phyloP scores from a whole-genome alignment of 2,888 invertebrate species.

The Platerodrilus igneus region DNA sequence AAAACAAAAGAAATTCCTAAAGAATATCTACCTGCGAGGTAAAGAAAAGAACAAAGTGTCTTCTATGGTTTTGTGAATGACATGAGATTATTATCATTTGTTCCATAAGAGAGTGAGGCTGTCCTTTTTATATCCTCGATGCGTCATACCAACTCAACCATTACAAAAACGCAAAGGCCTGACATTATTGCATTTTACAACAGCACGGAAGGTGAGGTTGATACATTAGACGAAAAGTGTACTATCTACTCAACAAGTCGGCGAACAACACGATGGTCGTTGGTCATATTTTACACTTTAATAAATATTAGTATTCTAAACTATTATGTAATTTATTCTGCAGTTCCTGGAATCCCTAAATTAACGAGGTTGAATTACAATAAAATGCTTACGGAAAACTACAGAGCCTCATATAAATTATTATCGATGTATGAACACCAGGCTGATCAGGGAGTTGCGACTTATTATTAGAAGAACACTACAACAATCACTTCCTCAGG shows the following conservation, averaged over 20 bases:
- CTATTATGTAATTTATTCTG: background rate
- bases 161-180: background rate
- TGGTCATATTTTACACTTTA: background rate
- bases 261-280: slow-evolving; percentile 1
- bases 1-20: slow-evolving; percentile 3
- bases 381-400: too few species aligned
- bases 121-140: slow-evolving; percentile 5
- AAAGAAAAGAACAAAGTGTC: too few species aligned
- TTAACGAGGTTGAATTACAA: background rate
- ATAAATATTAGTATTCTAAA: slow-evolving; percentile 1
- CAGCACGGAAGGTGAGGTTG: slow-evolving; percentile 4
- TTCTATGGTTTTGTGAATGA: slow-evolving; percentile 9
- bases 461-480: background rate
- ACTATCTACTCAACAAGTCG: slow-evolving; percentile 6
- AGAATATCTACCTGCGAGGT: too few species aligned
- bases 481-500: background rate
- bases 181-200: slow-evolving; percentile 3
- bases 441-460: background rate
- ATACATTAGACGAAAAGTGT: slow-evolving; percentile 9
- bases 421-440: background rate
- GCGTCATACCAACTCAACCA: background rate
- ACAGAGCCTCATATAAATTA: slow-evolving; percentile 3
- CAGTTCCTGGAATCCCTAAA: too few species aligned
- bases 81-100: slow-evolving; percentile 4
- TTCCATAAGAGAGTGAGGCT: slow-evolving; percentile 13